These are phyloP conservation scores for Lates calcarifer DNA, from an alignment of 2,113 vertebrate species.

Conservation along the genomic window DNA sequence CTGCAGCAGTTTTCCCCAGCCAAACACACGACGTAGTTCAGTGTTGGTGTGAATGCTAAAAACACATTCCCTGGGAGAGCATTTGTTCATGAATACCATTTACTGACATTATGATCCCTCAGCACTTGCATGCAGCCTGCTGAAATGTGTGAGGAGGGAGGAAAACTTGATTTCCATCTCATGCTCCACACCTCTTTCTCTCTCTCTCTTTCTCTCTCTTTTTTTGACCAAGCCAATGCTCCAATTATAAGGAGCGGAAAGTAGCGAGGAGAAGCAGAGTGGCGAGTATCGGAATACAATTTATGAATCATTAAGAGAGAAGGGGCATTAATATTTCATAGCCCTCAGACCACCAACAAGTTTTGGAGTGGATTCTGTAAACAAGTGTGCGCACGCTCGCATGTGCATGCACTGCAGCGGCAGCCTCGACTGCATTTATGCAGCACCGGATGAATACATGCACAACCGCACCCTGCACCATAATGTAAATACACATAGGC, in stretches of 20 bases:
- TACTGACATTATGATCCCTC: constrained; percentile 75
- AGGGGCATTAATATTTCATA: constrained; percentile 82
- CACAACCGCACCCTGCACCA: constrained; percentile 50
- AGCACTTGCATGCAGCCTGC: constrained; percentile 48
- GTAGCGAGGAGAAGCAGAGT: constrained; percentile 63
- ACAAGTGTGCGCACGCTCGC: constrained; percentile 46
- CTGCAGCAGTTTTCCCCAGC: constrained; percentile 33
- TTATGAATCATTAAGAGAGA: constrained; percentile 85
- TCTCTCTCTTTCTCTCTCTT: not conserved
- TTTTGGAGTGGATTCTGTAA: constrained; percentile 74
- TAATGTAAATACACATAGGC: constrained; percentile 60
- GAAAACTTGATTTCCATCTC: constrained; percentile 63
- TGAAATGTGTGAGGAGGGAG: constrained; percentile 48
- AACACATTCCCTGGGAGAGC: constrained; percentile 46
- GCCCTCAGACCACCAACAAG: constrained; percentile 78
- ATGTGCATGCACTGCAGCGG: constrained; percentile 16
- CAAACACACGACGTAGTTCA: constrained; percentile 32
- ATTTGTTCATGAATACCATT: constrained; percentile 76
- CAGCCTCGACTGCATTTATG: constrained; percentile 50
- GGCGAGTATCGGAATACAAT: constrained; percentile 79
- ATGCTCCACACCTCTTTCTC: constrained; percentile 25
- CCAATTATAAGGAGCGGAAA: constrained; percentile 72
- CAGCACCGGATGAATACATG: constrained; percentile 33
- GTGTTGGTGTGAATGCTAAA: constrained; percentile 46
- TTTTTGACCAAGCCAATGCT: constrained; percentile 67